These are phyloP conservation scores for Chaetura pelagica DNA, from an alignment of 2,113 vertebrate species.

Conservation along the genomic window DNA sequence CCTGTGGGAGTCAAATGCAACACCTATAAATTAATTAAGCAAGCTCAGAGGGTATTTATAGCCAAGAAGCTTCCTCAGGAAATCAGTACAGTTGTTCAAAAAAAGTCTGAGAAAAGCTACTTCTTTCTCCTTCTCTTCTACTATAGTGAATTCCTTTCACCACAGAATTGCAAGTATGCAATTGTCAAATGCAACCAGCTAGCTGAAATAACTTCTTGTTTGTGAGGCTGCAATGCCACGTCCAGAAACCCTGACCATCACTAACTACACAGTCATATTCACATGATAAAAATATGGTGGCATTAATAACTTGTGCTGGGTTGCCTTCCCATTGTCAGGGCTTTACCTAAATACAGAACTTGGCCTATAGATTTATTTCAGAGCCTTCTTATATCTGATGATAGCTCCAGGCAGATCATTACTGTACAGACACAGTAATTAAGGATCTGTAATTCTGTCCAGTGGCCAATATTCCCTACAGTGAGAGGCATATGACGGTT, in stretches of 20 bases:
- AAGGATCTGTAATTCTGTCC: not conserved
- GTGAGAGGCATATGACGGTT: not conserved
- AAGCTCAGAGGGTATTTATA: constrained; percentile 18
- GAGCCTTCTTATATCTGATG: not conserved
- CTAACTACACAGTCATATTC: not conserved
- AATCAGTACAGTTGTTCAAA: not conserved
- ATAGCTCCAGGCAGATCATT: not conserved
- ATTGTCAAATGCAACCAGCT: not conserved
- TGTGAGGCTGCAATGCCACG: not conserved
- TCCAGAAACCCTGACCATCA: not conserved
- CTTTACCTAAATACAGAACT: not conserved
- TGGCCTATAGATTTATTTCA: constrained; percentile 8
- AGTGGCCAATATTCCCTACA: not conserved
- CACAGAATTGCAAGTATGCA: not conserved
- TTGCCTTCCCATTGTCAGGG: not conserved
- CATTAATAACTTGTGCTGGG: not conserved
- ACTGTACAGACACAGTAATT: not conserved
- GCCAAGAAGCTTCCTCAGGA: not conserved
- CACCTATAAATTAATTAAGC: not conserved
- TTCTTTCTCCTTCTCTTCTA: constrained; percentile 17
- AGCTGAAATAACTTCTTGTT: constrained; percentile 16
- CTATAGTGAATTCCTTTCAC: not conserved
- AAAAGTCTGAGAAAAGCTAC: not conserved
- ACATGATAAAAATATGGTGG: not conserved
- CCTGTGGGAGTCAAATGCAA: not conserved